Evolutionary conservation across 2,888 invertebrate species (phyloP), one percentile per base, ranked within the genome.

Genomic region (Drosophila nr. fundita): DNA sequence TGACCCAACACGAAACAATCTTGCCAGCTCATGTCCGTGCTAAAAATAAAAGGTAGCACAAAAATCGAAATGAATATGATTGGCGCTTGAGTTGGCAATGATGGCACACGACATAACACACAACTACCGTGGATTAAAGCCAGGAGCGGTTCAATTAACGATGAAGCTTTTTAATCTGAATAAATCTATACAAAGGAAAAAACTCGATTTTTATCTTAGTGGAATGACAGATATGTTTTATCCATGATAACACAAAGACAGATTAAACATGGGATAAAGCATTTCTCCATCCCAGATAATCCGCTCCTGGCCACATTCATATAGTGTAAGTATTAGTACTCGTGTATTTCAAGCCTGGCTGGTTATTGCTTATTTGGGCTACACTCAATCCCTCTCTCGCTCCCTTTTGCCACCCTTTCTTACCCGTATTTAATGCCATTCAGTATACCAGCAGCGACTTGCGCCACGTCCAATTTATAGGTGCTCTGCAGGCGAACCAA

Each of bases 1-100:
- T 98, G 95, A 11, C 99, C 99, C 53, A 99, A 94, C 93, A 99
- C 98, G 94, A 97, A 99, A 91, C 99, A 99, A 93, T 99, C 99
- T 63, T 97, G 96, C 42, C 98, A 98, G 93, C 95, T 94, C 94
- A 96, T 94, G 73, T 95, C 95, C 0, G 95, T 94, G 90, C 96
- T 95, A 73, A 77, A 80, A 81, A 83, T 82, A 86, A 65, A 63
- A 60, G 72, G 30, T 52, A 63, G 27, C 80, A 68, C 76, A 71
- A 71, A 80, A 78, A 76, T 76, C 81, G 58, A 76, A 76, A 68
- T 75, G 68, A 76, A 74, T 81, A 76, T 74, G 74, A 85, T 71
- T 75, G 73, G 53, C 64, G 67, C 45, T 60, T 53, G 45, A 49
- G 27, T 72, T 24, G 32, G 38, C 65, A 50, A 45, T 45, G 45